phyloP scores from a whole-genome alignment of 1,140 invertebrate genomes.

The Harlomillsia oculata region DNA sequence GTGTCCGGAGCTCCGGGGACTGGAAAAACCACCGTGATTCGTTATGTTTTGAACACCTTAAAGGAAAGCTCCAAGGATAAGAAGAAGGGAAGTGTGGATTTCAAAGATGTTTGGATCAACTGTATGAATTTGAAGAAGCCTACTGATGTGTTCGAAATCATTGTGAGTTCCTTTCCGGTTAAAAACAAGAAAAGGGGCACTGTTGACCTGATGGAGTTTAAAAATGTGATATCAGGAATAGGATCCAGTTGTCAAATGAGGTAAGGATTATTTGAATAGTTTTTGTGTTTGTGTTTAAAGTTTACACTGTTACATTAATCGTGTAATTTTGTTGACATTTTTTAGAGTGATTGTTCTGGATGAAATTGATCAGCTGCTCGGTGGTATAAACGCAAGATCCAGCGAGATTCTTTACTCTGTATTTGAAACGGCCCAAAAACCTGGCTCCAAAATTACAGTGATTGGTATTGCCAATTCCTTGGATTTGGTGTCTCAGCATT shows the following conservation, averaged over 20 bases:
- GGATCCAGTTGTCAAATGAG: neutral
- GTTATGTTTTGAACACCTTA: slow-evolving; percentile 53
- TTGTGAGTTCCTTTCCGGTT: slow-evolving; percentile 24
- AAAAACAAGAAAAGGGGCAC: slow-evolving; percentile 39
- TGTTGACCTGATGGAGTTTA: slow-evolving; percentile 44
- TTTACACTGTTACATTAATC: no score
- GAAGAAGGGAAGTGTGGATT: slow-evolving; percentile 18
- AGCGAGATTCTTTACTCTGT: slow-evolving; percentile 84
- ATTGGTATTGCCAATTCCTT: slow-evolving; percentile 93
- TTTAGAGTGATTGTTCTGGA: slow-evolving; percentile 78
- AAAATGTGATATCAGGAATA: slow-evolving; percentile 47
- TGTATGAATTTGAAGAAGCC: slow-evolving; percentile 38
- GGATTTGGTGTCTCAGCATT: slow-evolving; percentile 81
- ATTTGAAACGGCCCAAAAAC: slow-evolving; percentile 79
- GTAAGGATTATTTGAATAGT: slow-evolving; percentile 47
- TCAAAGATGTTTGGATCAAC: slow-evolving; percentile 38
- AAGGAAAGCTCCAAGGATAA: neutral
- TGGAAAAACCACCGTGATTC: slow-evolving; percentile 84
- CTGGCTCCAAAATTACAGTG: slow-evolving; percentile 62
- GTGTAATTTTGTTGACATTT: no score
- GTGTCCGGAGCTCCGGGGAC: slow-evolving; percentile 93
- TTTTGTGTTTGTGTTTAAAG: no score
- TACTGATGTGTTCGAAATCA: slow-evolving; percentile 36
- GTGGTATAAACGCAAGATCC: slow-evolving; percentile 48
- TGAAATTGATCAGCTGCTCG: slow-evolving; percentile 82